These are phyloP conservation scores for Heliconius ethilla DNA, from an alignment of 2,888 invertebrate species.

Conservation along the genomic window DNA sequence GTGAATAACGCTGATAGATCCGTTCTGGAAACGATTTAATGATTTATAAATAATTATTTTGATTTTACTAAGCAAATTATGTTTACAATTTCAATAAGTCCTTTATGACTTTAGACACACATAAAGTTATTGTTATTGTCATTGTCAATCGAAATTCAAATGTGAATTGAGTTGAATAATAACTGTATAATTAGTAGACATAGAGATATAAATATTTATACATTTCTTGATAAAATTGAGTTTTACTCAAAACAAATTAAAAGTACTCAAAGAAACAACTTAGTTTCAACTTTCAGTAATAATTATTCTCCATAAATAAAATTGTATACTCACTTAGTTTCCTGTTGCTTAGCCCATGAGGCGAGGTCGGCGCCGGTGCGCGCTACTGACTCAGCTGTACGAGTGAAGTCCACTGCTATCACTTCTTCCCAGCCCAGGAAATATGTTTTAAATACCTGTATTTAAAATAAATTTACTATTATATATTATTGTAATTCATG, in stretches of 20 bases:
- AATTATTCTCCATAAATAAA: too few species aligned
- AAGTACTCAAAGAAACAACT: too few species aligned
- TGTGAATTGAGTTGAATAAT: too few species aligned
- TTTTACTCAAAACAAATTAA: too few species aligned
- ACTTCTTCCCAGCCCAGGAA: slow-evolving; percentile 99
- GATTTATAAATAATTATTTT: background rate
- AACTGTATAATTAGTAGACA: too few species aligned
- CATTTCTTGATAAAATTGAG: too few species aligned
- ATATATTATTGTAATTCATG: too few species aligned
- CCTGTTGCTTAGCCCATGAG: slow-evolving; percentile 94
- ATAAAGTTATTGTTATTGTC: too few species aligned
- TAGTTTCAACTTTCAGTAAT: too few species aligned
- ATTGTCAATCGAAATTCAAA: too few species aligned
- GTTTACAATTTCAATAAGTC: background rate
- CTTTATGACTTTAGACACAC: too few species aligned
- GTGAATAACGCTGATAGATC: slow-evolving; percentile 98
- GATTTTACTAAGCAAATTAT: background rate
- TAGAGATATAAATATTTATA: too few species aligned
- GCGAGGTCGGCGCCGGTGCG: slow-evolving; percentile 97
- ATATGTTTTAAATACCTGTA: slow-evolving; percentile 95
- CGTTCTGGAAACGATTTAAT: slow-evolving; percentile 81
- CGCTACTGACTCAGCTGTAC: slow-evolving; percentile 98
- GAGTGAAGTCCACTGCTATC: slow-evolving; percentile 98
- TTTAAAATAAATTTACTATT: background rate
- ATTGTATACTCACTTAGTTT: slow-evolving; percentile 84